Conservation (phyloP, 2,113 vertebrate species). For the Pipa parva region DNA sequence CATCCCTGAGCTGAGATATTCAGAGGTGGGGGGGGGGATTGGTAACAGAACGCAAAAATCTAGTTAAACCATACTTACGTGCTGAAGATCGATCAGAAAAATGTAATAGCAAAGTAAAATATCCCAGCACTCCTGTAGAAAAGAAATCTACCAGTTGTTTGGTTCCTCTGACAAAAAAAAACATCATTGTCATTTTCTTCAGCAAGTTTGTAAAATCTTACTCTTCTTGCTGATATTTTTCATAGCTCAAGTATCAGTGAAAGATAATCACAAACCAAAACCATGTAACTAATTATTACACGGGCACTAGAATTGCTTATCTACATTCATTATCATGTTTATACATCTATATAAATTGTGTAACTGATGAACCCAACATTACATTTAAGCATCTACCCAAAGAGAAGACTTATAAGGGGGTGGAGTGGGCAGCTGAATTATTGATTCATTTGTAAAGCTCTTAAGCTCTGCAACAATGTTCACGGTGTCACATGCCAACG, state of each 20-base stretch:
- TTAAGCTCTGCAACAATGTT: no score
- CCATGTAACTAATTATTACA: neutral
- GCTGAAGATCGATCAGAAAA: no score
- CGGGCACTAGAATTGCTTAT: neutral
- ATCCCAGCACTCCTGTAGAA: no score
- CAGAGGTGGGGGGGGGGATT: no score
- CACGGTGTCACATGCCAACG: neutral
- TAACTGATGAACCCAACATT: neutral
- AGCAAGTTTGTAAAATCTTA: neutral
- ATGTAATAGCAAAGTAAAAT: no score
- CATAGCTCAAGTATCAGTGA: neutral
- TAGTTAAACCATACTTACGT: no score
- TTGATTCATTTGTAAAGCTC: no score
- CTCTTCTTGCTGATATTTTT: neutral
- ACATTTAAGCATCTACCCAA: neutral
- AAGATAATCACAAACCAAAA: conserved; percentile 2
- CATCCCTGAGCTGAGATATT: no score
- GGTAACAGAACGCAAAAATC: no score
- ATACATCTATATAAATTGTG: conserved; percentile 13
- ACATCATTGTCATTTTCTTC: no score
- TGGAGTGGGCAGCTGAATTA: neutral
- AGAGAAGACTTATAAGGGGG: neutral
- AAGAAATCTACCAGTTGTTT: no score
- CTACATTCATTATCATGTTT: conserved; percentile 12
- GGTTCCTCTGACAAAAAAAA: no score